These are phyloP conservation scores for Xenops minutus DNA, from an alignment of 2,797 vertebrate genomes.

Conservation along the genomic window DNA sequence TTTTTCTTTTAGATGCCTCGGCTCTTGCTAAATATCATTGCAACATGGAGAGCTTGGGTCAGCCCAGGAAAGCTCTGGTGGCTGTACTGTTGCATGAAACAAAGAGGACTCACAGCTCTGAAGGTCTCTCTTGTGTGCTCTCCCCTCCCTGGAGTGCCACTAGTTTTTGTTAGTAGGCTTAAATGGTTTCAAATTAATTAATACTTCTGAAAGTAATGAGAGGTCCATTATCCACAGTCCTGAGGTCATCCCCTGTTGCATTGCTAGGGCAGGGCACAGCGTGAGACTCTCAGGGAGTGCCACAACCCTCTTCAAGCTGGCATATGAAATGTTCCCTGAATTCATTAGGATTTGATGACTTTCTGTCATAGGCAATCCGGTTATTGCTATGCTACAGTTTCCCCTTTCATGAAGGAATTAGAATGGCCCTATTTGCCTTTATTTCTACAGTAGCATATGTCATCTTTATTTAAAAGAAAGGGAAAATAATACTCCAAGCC, in stretches of 20 bases:
- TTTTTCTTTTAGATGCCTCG: neutral
- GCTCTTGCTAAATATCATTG: neutral
- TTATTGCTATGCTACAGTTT: neutral
- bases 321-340: neutral
- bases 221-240: neutral
- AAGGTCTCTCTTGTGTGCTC: neutral
- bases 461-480: slow-evolving; percentile 13
- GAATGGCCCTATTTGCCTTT: neutral
- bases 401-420: neutral
- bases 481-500: slow-evolving; percentile 22
- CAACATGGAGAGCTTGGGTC: neutral
- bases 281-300: neutral
- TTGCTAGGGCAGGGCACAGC: neutral
- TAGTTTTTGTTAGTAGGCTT: neutral
- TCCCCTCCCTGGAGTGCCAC: neutral
- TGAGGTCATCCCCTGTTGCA: neutral
- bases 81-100: neutral
- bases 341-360: neutral
- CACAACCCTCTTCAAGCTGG: neutral
- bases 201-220: neutral
- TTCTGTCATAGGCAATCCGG: neutral
- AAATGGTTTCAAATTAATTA: neutral
- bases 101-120: neutral
- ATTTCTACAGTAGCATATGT: slow-evolving; percentile 19
- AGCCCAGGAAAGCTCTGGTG: neutral